These are phyloP conservation scores for Falco punctatus DNA, from an alignment of 2,113 vertebrate species.

Conservation along the genomic window DNA sequence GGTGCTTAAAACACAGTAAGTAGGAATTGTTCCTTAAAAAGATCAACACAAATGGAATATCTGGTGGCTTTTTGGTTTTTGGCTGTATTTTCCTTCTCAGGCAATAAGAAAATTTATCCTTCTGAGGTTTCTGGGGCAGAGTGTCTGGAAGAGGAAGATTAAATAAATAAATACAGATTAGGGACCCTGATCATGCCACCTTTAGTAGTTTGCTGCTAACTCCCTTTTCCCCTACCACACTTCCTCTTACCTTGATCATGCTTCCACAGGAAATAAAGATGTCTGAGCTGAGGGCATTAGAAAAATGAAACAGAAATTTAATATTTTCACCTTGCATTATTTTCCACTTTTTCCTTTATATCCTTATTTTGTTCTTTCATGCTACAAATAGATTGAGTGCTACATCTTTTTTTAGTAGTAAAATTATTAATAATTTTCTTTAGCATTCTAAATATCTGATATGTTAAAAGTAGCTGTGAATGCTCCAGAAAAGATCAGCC, in stretches of 20 bases:
- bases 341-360: background rate
- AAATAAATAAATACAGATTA: background rate
- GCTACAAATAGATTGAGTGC: background rate
- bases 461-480: background rate
- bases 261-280: background rate
- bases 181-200: background rate
- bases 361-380: background rate
- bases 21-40: conserved; percentile 25
- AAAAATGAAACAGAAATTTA: background rate
- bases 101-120: background rate
- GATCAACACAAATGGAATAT: background rate
- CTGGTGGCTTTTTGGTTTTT: background rate
- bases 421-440: background rate
- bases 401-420: background rate
- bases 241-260: background rate
- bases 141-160: background rate
- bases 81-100: background rate
- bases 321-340: background rate
- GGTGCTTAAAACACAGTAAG: background rate
- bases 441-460: background rate
- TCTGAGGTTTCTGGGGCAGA: background rate
- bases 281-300: background rate
- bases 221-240: fast-evolving
- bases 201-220: background rate
- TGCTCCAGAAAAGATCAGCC: fast-evolving